Evolutionary conservation across 1,140 invertebrate genomes (phyloP).

Genomic region (Magallana gigas): DNA sequence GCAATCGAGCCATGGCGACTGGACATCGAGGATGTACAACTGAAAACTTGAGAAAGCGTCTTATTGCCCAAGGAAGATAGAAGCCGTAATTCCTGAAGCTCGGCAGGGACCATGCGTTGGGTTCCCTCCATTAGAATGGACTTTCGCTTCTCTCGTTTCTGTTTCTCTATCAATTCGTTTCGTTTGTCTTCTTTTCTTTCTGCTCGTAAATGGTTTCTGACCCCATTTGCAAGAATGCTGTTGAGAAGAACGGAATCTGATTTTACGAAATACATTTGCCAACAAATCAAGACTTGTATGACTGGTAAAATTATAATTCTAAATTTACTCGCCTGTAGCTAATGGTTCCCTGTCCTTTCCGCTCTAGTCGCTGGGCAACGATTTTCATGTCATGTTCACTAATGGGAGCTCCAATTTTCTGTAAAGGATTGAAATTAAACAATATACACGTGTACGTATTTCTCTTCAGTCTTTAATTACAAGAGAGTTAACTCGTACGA

Average conservation of each 20-base stretch:
- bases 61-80: constrained; percentile 46
- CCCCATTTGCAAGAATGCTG: constrained; percentile 66
- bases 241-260: not conserved
- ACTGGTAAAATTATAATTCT: too few relatives aligned
- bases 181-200: constrained; percentile 66
- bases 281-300: too few relatives aligned
- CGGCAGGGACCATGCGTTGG: constrained; percentile 26
- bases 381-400: constrained; percentile 63
- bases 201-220: constrained; percentile 68
- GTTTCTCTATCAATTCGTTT: constrained; percentile 59
- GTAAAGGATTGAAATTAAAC: not conserved
- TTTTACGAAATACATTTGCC: not conserved
- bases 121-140: constrained; percentile 56
- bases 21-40: constrained; percentile 42
- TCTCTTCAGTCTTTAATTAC: too few relatives aligned
- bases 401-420: constrained; percentile 70
- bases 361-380: constrained; percentile 67
- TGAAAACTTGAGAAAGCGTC: constrained; percentile 61
- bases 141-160: constrained; percentile 64
- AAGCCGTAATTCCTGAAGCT: constrained; percentile 54
- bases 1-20: constrained; percentile 51
- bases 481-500: too few relatives aligned
- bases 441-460: too few relatives aligned
- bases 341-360: constrained; percentile 67
- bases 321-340: constrained; percentile 66